Base-by-base conservation (phyloP, 2,888 invertebrate species). In the Corythucha ciliata region DNA sequence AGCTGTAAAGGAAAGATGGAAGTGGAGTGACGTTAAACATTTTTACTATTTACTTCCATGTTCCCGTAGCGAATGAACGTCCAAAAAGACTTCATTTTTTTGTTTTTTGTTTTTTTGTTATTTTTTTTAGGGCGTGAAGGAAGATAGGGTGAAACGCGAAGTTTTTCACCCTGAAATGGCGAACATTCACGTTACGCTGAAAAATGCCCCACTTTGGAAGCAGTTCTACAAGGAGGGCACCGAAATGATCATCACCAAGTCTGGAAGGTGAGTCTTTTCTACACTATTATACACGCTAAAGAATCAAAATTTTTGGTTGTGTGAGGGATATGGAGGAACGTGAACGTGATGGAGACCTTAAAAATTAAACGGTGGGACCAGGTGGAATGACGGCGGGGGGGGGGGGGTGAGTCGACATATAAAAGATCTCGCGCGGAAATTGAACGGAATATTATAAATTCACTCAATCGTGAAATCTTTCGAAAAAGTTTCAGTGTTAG, bases 181-280 rank as follows among this genome's bases (percentile, higher is more conserved):
- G 18, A 51, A 46, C 2, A 53, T 57, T 12, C 39, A 48, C 8
- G 46, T 60, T 25, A 49, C 45, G 26, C 53, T 60, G 25, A 52
- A 57, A 18, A 60, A 60, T 48, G 54, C 44, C 10, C 53, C 53
- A 3, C 59, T 63, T 14, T 63, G 63, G 63, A 54, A 58, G 21
- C 58, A 61, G 47, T 63, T 63, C 45, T 59, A 62, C 55, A 56
- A 58, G 26, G 55, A 60, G 22, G 60, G 59, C 25, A 63, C 62
- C 2, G 63, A 63, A 51, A 63, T 63, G 63, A 63, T 63, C 54
- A 63, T 63, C 58, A 63, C 63, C 18, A 63, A 63, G 52, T 60
- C 61, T 12, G 63, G 63, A 53, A 61, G 63, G 63, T 63, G 48
- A 53, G 59, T 53, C n/a, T n/a, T n/a, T n/a, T n/a, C n/a, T n/a